These are phyloP conservation scores for Salvator merianae DNA, from an alignment of 2,113 vertebrate genomes.

Conservation along the genomic window DNA sequence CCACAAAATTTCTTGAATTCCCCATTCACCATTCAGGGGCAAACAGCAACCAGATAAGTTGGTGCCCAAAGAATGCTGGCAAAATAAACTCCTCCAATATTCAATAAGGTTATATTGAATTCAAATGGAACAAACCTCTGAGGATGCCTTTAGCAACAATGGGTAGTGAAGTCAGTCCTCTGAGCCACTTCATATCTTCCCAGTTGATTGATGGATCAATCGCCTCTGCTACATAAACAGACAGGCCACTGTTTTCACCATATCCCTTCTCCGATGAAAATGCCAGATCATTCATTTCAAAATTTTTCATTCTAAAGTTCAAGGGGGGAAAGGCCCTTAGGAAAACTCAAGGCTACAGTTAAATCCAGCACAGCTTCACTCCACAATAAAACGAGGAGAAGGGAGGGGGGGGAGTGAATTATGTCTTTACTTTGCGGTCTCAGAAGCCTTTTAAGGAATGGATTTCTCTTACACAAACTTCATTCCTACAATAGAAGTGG, in stretches of 20 bases:
- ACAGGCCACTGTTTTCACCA: conserved; percentile 87
- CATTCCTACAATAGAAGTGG: too few relatives aligned
- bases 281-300: conserved; percentile 81
- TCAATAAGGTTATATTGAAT: neutral
- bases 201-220: conserved; percentile 88
- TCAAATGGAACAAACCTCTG: conserved; percentile 67
- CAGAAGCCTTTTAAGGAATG: neutral
- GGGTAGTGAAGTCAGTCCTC: conserved; percentile 82
- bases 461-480: neutral
- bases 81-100: neutral
- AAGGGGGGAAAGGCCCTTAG: neutral
- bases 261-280: conserved; percentile 85
- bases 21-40: too few relatives aligned
- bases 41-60: too few relatives aligned
- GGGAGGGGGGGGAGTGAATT: neutral
- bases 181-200: conserved; percentile 91
- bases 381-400: neutral
- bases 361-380: neutral
- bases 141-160: conserved; percentile 90
- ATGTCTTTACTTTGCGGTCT: neutral
- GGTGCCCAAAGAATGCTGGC: too few relatives aligned
- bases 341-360: neutral
- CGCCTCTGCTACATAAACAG: conserved; percentile 85
- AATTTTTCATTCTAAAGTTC: conserved; percentile 88
- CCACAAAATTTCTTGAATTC: too few relatives aligned